Evolutionary conservation across 2,113 vertebrate genomes (phyloP).

Genomic region (Gallinago paraguaiae): DNA sequence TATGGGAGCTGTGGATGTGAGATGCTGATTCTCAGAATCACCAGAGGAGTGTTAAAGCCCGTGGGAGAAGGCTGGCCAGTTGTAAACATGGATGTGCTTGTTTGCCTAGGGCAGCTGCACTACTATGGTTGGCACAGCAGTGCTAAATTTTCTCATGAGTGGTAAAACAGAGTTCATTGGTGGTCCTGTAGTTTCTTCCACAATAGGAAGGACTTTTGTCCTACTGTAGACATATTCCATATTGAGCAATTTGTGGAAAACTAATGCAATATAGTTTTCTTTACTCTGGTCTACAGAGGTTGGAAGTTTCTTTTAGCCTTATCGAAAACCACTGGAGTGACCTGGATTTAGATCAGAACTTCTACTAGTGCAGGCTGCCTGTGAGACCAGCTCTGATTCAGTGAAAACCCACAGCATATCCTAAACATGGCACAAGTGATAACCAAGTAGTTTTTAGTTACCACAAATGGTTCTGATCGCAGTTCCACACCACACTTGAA

Average conservation of each 20-base stretch:
- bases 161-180: constrained; percentile 8
- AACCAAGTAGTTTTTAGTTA: not conserved
- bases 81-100: not conserved
- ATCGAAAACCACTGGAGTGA: not conserved
- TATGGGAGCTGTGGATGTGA: not conserved
- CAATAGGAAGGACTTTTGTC: constrained; percentile 16
- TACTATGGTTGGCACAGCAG: not conserved
- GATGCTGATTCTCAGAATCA: not conserved
- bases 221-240: not conserved
- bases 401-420: not conserved
- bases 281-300: not conserved
- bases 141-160: not conserved
- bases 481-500: not conserved
- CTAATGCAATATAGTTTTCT: constrained; percentile 24
- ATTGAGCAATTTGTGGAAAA: constrained; percentile 29
- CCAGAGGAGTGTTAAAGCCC: not conserved
- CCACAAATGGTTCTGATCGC: not conserved
- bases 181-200: constrained; percentile 15
- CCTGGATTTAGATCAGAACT: not conserved
- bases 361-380: not conserved
- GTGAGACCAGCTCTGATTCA: not conserved
- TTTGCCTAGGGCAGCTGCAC: constrained; percentile 2
- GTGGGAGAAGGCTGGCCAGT: not conserved
- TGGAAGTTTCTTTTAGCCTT: not conserved
- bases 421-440: not conserved